Percentiles rank a stretch among this genome's conserved stretches.
These are phyloP conservation scores for Nannoperca obscura DNA, from an alignment of 2,797 vertebrate genomes.

Conservation along the genomic window DNA sequence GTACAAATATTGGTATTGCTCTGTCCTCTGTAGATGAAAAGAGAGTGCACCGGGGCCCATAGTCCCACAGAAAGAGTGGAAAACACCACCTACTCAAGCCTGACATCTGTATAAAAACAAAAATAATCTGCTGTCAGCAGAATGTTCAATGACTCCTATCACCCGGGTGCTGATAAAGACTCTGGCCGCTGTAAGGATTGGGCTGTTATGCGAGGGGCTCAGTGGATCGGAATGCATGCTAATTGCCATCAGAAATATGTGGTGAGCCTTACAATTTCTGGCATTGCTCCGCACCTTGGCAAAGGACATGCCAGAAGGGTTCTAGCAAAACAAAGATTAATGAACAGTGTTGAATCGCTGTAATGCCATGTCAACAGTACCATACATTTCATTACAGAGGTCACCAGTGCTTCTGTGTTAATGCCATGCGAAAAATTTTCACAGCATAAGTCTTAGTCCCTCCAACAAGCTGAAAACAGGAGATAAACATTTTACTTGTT, in stretches of 20 bases:
- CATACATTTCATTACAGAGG: constrained; percentile 85
- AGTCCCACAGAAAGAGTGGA: constrained; percentile 76
- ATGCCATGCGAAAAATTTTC: constrained; percentile 79
- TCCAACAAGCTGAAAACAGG: constrained; percentile 76
- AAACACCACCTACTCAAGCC: constrained; percentile 88
- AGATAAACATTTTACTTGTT: constrained; percentile 84
- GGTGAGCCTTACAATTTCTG: constrained; percentile 84
- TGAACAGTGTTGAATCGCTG: constrained; percentile 85
- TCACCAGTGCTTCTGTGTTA: constrained; percentile 78
- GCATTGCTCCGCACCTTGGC: constrained; percentile 83
- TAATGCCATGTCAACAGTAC: constrained; percentile 86
- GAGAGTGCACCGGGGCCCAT: constrained; percentile 44
- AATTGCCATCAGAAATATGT: constrained; percentile 92
- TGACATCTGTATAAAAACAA: constrained; percentile 92
- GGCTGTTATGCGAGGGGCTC: constrained; percentile 89
- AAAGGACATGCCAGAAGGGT: constrained; percentile 83
- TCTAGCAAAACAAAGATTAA: constrained; percentile 85
- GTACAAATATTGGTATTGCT: constrained; percentile 37
- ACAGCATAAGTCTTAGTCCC: constrained; percentile 70
- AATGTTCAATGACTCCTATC: constrained; percentile 90
- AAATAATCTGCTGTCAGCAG: constrained; percentile 94
- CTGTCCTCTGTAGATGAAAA: constrained; percentile 55
- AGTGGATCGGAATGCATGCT: constrained; percentile 98
- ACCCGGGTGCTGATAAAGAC: constrained; percentile 86
- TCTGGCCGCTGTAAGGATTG: constrained; percentile 86